These are phyloP conservation scores for Disparrhopalites patrizii DNA, from an alignment of 2,888 invertebrate genomes.

Conservation along the genomic window DNA sequence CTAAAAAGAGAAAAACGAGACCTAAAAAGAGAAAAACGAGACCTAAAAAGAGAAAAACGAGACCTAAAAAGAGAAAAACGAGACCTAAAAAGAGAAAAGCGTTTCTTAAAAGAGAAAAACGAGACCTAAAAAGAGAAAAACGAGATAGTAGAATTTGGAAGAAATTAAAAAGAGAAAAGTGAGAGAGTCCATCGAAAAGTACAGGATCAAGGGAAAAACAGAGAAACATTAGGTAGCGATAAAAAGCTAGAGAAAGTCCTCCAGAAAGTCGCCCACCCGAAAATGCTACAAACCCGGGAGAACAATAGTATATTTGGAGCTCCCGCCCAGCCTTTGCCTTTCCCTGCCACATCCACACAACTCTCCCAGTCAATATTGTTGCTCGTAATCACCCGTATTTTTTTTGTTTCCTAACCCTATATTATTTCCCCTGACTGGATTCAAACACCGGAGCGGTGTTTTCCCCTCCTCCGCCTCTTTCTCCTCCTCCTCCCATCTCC, in stretches of 20 bases:
- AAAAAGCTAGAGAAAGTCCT: too few relatives aligned
- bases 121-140: too few relatives aligned
- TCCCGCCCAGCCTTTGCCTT: too few relatives aligned
- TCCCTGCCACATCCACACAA: neutral
- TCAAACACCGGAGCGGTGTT: neutral
- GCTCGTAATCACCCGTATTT: slow-evolving; percentile 5
- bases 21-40: too few relatives aligned
- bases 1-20: too few relatives aligned
- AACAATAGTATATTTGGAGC: too few relatives aligned
- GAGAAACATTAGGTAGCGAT: too few relatives aligned
- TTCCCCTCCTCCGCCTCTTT: too few relatives aligned
- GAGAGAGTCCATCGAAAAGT: neutral
- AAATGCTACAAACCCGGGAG: too few relatives aligned
- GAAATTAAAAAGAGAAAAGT: neutral
- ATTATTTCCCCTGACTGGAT: neutral
- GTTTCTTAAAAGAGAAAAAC: too few relatives aligned
- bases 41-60: neutral
- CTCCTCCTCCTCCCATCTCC: neutral
- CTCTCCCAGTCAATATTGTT: neutral
- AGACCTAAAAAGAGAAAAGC: neutral
- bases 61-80: neutral
- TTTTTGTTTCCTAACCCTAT: neutral
- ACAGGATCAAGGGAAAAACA: neutral
- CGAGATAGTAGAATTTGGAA: too few relatives aligned
- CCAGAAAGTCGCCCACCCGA: neutral